These are phyloP conservation scores for Esox lucius DNA, from an alignment of 2,797 vertebrate species.

Conservation along the genomic window DNA sequence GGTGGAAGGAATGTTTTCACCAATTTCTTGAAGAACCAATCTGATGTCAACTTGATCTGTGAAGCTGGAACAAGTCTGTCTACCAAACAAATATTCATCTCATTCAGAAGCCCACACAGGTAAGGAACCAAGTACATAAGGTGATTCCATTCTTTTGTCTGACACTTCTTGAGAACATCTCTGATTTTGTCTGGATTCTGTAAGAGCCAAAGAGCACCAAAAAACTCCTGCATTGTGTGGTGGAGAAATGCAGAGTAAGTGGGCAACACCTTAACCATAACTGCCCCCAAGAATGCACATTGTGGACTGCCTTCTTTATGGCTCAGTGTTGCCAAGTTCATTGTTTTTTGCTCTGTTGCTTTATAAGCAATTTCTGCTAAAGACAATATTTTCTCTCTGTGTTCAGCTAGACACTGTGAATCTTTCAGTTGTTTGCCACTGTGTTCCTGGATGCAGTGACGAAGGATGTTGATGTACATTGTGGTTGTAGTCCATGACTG, in stretches of 20 bases:
- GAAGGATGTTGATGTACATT: conserved; percentile 43
- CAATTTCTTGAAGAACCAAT: conserved; percentile 18
- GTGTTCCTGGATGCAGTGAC: conserved; percentile 18
- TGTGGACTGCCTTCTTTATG: background rate
- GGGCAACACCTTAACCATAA: too few species aligned
- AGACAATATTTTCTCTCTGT: conserved; percentile 2
- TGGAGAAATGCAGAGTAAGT: conserved; percentile 47
- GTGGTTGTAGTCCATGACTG: conserved; percentile 22
- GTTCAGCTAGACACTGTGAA: background rate
- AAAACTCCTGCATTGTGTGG: conserved; percentile 66
- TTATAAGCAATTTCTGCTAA: conserved; percentile 33
- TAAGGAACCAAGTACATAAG: conserved; percentile 45
- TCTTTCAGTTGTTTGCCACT: background rate
- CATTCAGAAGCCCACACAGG: conserved; percentile 48
- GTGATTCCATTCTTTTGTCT: conserved; percentile 46
- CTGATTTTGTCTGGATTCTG: conserved; percentile 39
- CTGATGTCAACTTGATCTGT: conserved; percentile 9
- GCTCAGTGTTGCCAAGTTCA: background rate
- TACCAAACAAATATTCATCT: conserved; percentile 18
- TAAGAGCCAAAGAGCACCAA: conserved; percentile 60
- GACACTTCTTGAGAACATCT: conserved; percentile 37
- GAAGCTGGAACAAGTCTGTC: conserved; percentile 29
- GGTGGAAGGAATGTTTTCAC: background rate
- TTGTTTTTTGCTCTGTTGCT: conserved; percentile 15
- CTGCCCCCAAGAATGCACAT: conserved; percentile 26